Evolutionary conservation across 2,888 invertebrate genomes (phyloP), one percentile per base, ranked within the genome.

Genomic region (Macaria notata): DNA sequence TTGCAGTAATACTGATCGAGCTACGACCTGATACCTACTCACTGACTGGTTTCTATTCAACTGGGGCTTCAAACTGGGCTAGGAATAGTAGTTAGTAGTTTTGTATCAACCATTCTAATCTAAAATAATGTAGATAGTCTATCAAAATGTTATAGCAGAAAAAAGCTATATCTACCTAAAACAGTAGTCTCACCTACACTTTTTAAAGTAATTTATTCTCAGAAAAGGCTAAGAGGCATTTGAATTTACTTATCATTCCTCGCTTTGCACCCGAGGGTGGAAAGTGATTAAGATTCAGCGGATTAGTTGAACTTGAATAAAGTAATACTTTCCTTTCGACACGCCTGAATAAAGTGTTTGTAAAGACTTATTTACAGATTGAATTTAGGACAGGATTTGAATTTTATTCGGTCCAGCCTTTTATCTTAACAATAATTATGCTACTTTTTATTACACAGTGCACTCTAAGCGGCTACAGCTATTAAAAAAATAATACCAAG

Each of bases 211-310:
- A 41, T 4, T 67, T 70, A 65, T 62, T 29, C 19, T 59, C 44
- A 33, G 44, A 19, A 31, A 45, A 48, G 41, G 44, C 31, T 43
- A 71, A 59, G 64, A 56, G 63, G 67, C 61, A 68, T 70, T 66
- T 65, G 67, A 69, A 67, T 73, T 70, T 72, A 73, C 72, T 72
- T 75, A 73, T 73, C 75, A 70, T 65, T 72, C 67, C 71, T 74
- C 71, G 70, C 71, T 75, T 71, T 74, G 72, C 69, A 63, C 66
- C 65, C 66, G 60, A 69, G 70, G 70, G 62, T 64, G 68, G 71
- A 73, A 72, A 73, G 78, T 75, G 76, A 79, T 79, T 79, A 78
- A 75, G 76, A 79, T 79, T 75, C 73, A 73, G 65, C 70, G 72
- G 79, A 79, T 79, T 76, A 74, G 71, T 72, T 70, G 63, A 75